phyloP scores from a whole-genome alignment of 1,140 invertebrate species.

The Andricus grossulariae region DNA sequence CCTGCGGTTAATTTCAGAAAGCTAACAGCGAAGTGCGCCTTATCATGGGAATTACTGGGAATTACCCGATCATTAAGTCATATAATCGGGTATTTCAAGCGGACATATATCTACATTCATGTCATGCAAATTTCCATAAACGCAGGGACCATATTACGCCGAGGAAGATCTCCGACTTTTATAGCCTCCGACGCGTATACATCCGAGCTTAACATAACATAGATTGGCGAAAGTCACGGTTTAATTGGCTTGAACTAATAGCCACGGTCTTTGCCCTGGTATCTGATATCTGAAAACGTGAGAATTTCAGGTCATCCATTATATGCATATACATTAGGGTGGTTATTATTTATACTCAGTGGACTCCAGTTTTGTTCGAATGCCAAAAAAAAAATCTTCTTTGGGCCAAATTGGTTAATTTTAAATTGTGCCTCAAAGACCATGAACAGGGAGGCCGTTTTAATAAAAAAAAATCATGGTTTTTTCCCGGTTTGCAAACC shows the following conservation, averaged over 20 bases:
- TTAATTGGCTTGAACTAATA: conserved; percentile 31
- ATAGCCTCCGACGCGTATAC: not conserved
- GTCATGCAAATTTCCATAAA: conserved; percentile 38
- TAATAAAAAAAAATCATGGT: too few species aligned
- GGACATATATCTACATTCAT: not conserved
- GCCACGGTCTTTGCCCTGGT: not conserved
- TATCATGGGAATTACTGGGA: conserved; percentile 2
- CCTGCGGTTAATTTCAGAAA: not conserved
- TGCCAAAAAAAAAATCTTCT: too few species aligned
- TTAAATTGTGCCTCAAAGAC: too few species aligned
- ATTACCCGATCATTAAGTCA: conserved; percentile 13
- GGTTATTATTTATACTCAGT: too few species aligned
- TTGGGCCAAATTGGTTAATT: too few species aligned
- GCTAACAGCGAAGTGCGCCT: not conserved
- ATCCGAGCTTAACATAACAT: conserved; percentile 8
- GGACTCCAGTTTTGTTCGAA: too few species aligned
- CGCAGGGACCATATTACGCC: not conserved
- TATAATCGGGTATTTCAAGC: conserved; percentile 17
- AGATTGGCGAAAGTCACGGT: conserved; percentile 21
- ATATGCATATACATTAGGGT: too few species aligned
- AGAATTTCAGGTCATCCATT: not conserved
- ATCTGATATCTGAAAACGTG: not conserved
- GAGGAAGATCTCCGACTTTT: conserved; percentile 19
- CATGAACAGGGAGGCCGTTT: too few species aligned
- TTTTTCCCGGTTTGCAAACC: too few species aligned